phyloP scores from a whole-genome alignment of 2,113 vertebrate species.

The Ginglymostoma cirratum region DNA sequence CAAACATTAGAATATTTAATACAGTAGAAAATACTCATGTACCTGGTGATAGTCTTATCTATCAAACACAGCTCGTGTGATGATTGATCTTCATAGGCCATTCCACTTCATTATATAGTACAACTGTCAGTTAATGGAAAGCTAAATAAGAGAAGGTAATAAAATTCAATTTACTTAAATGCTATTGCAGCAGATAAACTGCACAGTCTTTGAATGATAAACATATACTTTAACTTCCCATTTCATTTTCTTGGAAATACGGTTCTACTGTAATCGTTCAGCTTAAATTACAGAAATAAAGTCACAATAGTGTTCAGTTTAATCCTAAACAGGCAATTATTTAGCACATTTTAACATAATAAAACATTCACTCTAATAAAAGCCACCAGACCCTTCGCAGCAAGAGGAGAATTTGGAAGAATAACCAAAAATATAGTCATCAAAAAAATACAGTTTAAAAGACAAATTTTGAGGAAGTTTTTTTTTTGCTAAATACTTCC shows the following conservation, averaged over 20 bases:
- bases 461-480: background rate
- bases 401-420: background rate
- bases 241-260: background rate
- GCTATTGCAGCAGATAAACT: background rate
- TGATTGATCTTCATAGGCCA: constrained; percentile 54
- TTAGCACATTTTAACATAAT: background rate
- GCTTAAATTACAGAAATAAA: background rate
- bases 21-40: constrained; percentile 36
- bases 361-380: background rate
- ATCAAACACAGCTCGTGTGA: constrained; percentile 62
- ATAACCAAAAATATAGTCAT: background rate
- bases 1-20: constrained; percentile 43
- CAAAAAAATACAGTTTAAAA: background rate
- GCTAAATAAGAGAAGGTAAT: background rate
- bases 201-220: background rate
- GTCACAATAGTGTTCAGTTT: background rate
- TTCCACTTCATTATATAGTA: constrained; percentile 46
- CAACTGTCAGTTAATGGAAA: background rate
- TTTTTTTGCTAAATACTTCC: background rate
- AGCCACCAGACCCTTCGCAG: background rate
- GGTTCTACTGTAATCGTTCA: background rate
- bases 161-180: background rate
- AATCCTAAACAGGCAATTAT: background rate
- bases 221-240: background rate
- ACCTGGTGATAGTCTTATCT: constrained; percentile 63